These are phyloP conservation scores for Villa cingulata DNA, from an alignment of 2,888 invertebrate genomes.

Conservation along the genomic window DNA sequence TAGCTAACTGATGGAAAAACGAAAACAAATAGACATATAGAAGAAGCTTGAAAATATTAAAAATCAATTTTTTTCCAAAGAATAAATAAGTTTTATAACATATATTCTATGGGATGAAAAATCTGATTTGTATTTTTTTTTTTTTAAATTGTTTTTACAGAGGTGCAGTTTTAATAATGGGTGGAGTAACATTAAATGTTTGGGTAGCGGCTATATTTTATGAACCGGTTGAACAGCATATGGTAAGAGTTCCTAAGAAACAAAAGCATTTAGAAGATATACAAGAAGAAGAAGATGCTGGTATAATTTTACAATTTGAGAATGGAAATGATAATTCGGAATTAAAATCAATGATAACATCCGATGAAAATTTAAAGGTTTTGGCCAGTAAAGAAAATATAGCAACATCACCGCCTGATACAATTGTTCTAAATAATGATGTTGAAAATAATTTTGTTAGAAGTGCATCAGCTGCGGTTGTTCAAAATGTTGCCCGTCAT, in stretches of 20 bases:
- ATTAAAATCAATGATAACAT: conserved; percentile 31
- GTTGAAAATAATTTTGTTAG: conserved; percentile 40
- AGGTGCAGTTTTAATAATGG: conserved; percentile 67
- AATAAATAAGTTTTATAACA: too few relatives aligned
- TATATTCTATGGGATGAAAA: not conserved
- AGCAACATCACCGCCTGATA: conserved; percentile 7
- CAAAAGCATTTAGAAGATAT: conserved; percentile 26
- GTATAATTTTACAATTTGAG: conserved; percentile 33
- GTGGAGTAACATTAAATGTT: conserved; percentile 67
- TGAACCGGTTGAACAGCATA: conserved; percentile 69
- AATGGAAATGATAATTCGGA: conserved; percentile 18
- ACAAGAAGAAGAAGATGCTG: conserved; percentile 34
- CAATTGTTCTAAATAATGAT: conserved; percentile 20
- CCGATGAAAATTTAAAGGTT: conserved; percentile 17
- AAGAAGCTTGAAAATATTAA: too few relatives aligned
- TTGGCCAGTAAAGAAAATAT: not conserved
- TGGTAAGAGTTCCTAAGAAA: conserved; percentile 47
- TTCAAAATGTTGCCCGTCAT: conserved; percentile 39
- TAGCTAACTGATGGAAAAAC: too few relatives aligned
- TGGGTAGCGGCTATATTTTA: conserved; percentile 74
- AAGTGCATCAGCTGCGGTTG: conserved; percentile 58
- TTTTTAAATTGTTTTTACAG: conserved; percentile 36
- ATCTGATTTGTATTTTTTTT: not conserved
- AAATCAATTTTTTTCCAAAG: too few relatives aligned
- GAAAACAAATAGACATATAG: too few relatives aligned